Conservation (phyloP, 2,888 invertebrate species). For the Drosophila tanythrix region DNA sequence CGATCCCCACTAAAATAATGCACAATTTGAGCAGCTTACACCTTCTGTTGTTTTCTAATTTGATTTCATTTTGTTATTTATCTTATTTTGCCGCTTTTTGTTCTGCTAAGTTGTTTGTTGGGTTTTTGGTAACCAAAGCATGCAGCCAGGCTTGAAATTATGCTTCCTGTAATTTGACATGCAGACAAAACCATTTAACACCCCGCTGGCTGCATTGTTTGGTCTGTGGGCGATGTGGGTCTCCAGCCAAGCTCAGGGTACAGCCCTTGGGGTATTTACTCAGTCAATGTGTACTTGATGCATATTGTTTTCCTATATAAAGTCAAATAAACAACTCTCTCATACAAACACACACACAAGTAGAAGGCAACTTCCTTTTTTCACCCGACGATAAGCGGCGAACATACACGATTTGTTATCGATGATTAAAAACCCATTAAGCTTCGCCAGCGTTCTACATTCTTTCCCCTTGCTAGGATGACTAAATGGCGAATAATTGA, state of each 20-base stretch:
- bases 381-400: conserved; percentile 34
- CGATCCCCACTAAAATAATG: conserved; percentile 34
- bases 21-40: conserved; percentile 53
- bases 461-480: neutral
- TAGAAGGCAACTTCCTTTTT: conserved; percentile 11
- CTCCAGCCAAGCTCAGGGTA: neutral
- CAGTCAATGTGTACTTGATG: conserved; percentile 54
- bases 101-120: conserved; percentile 26
- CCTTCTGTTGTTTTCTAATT: conserved; percentile 53
- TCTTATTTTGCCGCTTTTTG: neutral
- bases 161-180: conserved; percentile 78
- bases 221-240: conserved; percentile 26
- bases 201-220: conserved; percentile 74
- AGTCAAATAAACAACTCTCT: conserved; percentile 33
- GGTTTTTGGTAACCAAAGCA: conserved; percentile 48
- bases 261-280: conserved; percentile 32
- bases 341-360: conserved; percentile 13
- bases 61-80: conserved; percentile 14
- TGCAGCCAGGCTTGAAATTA: conserved; percentile 76
- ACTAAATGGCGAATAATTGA: conserved; percentile 27
- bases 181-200: conserved; percentile 80
- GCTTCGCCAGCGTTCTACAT: conserved; percentile 16
- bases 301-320: conserved; percentile 45
- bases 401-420: conserved; percentile 46
- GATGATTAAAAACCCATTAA: conserved; percentile 76